Conservation (phyloP, 2,113 vertebrate species). For the Tautogolabrus adspersus region DNA sequence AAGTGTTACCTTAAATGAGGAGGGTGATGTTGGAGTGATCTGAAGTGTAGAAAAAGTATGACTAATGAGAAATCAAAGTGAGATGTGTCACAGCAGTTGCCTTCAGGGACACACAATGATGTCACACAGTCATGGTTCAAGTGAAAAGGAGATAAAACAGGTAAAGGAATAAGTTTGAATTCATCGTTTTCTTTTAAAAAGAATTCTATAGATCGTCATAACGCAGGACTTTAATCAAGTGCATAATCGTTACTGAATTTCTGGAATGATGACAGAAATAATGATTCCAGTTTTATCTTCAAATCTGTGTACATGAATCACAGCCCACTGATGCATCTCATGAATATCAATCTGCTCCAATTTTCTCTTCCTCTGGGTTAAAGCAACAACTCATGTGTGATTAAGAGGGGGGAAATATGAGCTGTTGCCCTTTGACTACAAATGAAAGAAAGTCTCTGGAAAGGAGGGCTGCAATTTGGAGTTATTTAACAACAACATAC, state of each 20-base stretch:
- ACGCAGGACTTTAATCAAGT: neutral
- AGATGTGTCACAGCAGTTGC: constrained; percentile 2
- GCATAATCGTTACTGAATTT: neutral
- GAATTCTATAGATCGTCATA: neutral
- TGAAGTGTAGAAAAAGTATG: constrained; percentile 2
- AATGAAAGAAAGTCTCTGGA: neutral
- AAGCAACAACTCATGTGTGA: neutral
- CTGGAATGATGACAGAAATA: neutral
- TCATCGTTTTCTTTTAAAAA: neutral
- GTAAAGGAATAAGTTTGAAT: neutral
- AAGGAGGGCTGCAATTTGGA: neutral
- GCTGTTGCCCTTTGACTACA: constrained; percentile 7
- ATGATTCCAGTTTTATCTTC: constrained; percentile 11
- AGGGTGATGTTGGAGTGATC: constrained; percentile 3
- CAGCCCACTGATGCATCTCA: constrained; percentile 5
- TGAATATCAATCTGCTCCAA: constrained; percentile 11
- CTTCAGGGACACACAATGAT: neutral
- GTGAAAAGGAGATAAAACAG: neutral
- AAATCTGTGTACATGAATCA: constrained; percentile 12
- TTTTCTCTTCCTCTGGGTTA: neutral
- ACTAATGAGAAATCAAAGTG: constrained; percentile 41
- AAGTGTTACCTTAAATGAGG: constrained; percentile 12
- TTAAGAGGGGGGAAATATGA: neutral
- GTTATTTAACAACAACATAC: neutral
- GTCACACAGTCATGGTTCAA: neutral